These are phyloP conservation scores for Elysia crispata DNA, from an alignment of 2,888 invertebrate genomes.

Conservation along the genomic window DNA sequence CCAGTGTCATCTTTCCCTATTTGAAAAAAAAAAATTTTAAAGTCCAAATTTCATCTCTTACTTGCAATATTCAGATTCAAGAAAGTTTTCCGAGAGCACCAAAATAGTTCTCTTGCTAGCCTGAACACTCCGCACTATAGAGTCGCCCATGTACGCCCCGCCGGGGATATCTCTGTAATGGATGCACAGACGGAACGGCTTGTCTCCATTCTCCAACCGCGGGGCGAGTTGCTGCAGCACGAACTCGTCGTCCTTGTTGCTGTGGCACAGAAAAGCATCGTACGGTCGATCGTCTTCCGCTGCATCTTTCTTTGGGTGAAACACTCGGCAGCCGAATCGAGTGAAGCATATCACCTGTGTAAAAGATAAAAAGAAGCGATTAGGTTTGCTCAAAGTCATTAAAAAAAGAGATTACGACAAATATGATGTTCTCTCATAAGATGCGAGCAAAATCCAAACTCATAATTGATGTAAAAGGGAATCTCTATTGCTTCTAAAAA, in stretches of 20 bases:
- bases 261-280: conserved; percentile 92
- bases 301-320: conserved; percentile 41
- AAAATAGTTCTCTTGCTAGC: conserved; percentile 91
- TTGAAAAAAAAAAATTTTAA: too few relatives aligned
- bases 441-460: too few relatives aligned
- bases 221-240: conserved; percentile 90
- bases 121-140: conserved; percentile 91
- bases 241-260: conserved; percentile 87
- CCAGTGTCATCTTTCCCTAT: too few relatives aligned
- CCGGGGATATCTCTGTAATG: conserved; percentile 67
- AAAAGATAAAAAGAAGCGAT: too few relatives aligned
- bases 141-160: conserved; percentile 84
- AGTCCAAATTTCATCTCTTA: too few relatives aligned
- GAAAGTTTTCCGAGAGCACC: conserved; percentile 91
- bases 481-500: too few relatives aligned
- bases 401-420: too few relatives aligned
- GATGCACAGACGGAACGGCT: conserved; percentile 78
- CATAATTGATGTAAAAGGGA: too few relatives aligned
- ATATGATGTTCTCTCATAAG: too few relatives aligned
- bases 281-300: conserved; percentile 77
- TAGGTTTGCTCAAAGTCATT: too few relatives aligned
- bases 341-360: conserved; percentile 49
- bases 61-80: conserved; percentile 91
- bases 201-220: conserved; percentile 88
- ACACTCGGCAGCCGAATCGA: conserved; percentile 53